A percentile compares a stretch with the other conserved stretches of the same genome.
phyloP scores from a whole-genome alignment of 1,140 invertebrate species.

The Oreohelix idahoensis region DNA sequence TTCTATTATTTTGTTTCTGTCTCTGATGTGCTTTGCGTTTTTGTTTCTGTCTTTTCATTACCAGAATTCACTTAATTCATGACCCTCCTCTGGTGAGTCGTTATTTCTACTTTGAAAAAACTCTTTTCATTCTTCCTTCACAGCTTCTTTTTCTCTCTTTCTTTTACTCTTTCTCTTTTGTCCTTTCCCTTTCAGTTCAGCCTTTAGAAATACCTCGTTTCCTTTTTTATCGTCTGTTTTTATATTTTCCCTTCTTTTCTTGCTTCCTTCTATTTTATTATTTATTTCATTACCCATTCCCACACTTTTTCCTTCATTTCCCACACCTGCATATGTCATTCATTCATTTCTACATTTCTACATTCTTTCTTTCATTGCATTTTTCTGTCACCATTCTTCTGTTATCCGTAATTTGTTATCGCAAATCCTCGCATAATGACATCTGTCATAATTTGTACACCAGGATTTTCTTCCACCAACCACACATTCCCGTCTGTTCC shows the following conservation, averaged over 20 bases:
- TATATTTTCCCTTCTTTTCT: background rate
- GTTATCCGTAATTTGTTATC: too few relatives aligned
- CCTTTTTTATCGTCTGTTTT: background rate
- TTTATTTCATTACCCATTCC: too few relatives aligned
- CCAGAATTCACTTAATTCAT: constrained; percentile 70
- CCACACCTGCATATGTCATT: background rate
- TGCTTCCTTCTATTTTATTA: background rate
- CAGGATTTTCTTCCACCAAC: too few relatives aligned
- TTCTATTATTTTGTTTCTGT: background rate
- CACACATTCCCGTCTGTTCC: too few relatives aligned
- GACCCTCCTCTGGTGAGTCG: too few relatives aligned
- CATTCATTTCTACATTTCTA: background rate
- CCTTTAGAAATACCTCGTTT: background rate
- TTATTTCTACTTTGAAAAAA: too few relatives aligned
- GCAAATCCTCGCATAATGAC: too few relatives aligned
- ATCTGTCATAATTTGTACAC: too few relatives aligned
- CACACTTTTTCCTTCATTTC: background rate
- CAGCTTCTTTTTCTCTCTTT: background rate
- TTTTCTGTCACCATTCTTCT: background rate
- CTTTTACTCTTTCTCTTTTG: background rate
- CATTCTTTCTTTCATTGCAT: background rate
- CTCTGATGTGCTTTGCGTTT: background rate
- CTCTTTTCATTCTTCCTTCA: background rate
- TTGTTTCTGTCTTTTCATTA: background rate
- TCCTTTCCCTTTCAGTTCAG: background rate